Base-by-base conservation (phyloP, 2,113 vertebrate genomes). In the Lepisosteus osseus region DNA sequence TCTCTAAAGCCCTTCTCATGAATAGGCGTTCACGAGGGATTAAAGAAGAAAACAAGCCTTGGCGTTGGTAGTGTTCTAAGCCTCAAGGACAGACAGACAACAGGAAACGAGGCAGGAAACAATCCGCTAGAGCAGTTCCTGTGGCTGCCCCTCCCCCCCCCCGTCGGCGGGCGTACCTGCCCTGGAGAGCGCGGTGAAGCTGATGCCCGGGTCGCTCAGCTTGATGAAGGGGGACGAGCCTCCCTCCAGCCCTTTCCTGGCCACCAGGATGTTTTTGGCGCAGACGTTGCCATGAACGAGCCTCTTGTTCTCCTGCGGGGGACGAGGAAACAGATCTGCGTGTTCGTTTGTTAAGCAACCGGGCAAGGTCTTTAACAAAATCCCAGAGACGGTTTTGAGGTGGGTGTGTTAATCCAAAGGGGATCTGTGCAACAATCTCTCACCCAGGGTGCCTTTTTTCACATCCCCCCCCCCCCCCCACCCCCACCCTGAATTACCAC, bases 241-340 rank as follows among this genome's bases (percentile, higher is more conserved):
- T 0, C 87, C 86, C 0, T 91, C 93, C 57, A 97, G 81, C 41
- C 97, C 97, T 0, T 67, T 86, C 54, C 94, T 80, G 2, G 90
- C 96, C 79, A 99, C 86, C 59, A 99, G 89, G 74, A 98, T 89
- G 72, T 99, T 98, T 78, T 95, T 96, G 8, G 92, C 95, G 66
- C 97, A 99, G 42, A 99, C 95, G 0, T 96, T 98, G 11, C 97
- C 95, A 0, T 99, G 97, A 40, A 91, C 92, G 77, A 98, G 83
- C 63, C 76, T 84, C 72, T 96, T 98, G 7, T 89, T 92, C 82
- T 98, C 97, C 97, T 99, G 72, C 1, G 45, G 64, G 64, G 29
- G 69, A n/a, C 4, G 14, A 71, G 5, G 57, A 11, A 54, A 65
- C 14, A 12, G 57, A 12, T 40, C 3, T 13, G 43, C 40, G 12